A percentile compares a stretch with the other conserved stretches of the same genome.
Evolutionary conservation across 2,888 invertebrate genomes (phyloP).

Genomic region (Lampropteryx suffumata): DNA sequence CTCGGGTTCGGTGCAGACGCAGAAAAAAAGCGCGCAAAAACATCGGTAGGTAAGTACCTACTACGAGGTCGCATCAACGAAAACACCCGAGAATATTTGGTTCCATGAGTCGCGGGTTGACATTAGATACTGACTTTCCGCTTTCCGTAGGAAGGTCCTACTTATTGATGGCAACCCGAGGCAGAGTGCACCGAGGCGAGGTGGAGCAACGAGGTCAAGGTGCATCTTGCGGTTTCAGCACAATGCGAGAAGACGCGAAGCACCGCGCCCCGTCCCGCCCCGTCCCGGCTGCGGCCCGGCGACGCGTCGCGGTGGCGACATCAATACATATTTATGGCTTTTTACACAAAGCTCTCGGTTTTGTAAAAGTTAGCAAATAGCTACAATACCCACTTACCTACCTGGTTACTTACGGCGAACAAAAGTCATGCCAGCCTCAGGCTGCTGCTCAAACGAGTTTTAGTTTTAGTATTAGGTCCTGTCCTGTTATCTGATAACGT

Average conservation of each 20-base stretch:
- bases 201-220: constrained; percentile 10
- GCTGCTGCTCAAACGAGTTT: no score
- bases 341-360: constrained; percentile 13
- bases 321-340: constrained; percentile 12
- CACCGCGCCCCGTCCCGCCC: neutral
- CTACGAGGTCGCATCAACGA: neutral
- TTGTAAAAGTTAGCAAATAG: constrained; percentile 5
- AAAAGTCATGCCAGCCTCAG: no score
- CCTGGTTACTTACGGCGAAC: no score
- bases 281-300: neutral
- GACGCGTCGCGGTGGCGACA: constrained; percentile 1
- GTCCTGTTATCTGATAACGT: no score
- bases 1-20: neutral
- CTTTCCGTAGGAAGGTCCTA: no score
- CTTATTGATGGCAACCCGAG: no score
- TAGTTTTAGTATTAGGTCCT: no score
- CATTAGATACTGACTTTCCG: no score
- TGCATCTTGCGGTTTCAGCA: constrained; percentile 15
- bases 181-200: neutral
- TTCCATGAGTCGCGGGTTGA: no score
- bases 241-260: no score
- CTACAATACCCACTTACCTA: no score
- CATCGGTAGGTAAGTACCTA: neutral
- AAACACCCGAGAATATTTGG: neutral
- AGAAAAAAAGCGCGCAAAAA: constrained; percentile 8